Evolutionary conservation across 2,888 invertebrate genomes (phyloP).

Genomic region (Spodoptera exigua): DNA sequence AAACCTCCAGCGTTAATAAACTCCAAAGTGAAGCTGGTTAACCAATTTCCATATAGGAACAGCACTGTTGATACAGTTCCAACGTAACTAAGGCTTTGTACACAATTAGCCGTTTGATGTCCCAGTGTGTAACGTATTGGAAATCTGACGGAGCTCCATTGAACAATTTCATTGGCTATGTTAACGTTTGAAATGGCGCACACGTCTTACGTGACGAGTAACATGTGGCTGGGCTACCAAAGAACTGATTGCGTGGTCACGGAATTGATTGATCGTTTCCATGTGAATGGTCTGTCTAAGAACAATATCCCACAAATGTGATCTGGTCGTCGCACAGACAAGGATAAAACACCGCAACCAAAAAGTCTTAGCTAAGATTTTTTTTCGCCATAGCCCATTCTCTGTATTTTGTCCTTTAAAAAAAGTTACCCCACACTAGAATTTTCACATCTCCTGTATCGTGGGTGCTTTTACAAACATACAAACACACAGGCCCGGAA

Average conservation of each 20-base stretch:
- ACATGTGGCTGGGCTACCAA: not conserved
- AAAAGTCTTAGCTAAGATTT: too few relatives aligned
- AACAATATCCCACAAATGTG: not conserved
- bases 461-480: too few relatives aligned
- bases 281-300: not conserved
- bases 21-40: not conserved
- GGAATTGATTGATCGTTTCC: not conserved
- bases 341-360: too few relatives aligned
- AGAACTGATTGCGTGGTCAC: not conserved
- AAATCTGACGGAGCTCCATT: conserved; percentile 28
- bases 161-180: conserved; percentile 13
- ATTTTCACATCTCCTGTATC: too few relatives aligned
- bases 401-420: too few relatives aligned
- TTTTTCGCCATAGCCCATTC: too few relatives aligned
- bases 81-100: conserved; percentile 4
- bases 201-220: conserved; percentile 4
- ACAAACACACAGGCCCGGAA: too few relatives aligned
- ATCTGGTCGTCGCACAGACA: too few relatives aligned
- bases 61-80: not conserved
- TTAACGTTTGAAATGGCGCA: conserved; percentile 21
- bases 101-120: conserved; percentile 28
- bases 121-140: conserved; percentile 22
- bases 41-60: conserved; percentile 8
- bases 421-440: too few relatives aligned
- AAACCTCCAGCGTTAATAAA: not conserved